Evolutionary conservation across 2,113 vertebrate genomes (phyloP), one percentile per base, ranked within the genome.

Genomic region (Malurus melanocephalus): DNA sequence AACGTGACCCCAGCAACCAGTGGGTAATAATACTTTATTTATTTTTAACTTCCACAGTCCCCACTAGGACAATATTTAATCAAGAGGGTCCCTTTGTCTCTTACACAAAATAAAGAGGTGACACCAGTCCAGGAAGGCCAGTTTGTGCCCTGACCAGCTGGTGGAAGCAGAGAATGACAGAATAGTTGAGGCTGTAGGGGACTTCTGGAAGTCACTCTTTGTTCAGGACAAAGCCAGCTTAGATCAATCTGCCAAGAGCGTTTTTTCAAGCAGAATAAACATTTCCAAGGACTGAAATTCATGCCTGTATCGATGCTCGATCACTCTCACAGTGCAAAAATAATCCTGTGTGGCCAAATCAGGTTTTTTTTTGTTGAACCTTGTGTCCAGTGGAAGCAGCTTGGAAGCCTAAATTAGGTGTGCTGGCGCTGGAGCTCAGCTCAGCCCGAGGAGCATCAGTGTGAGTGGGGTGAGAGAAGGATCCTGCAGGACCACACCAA

Each of bases 1-100:
- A 68, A 2, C 0, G 0, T 13, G 15, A 78, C 2, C 10, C 20
- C 24, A 9, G 26, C 23, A 45, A 49, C 53, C 21, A 43, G 15
- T 18, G 40, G 3, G 12, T 16, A 52, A 38, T 38, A 38, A 38
- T 38, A 38, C 38, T 38, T 38, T 38, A 38, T 38, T 38, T 38
- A 38, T 38, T 38, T 38, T 38, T 38, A 38, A 56, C 22, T 62
- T 57, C 6, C 52, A 71, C 28, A 27, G 24, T 32, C 13, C 5
- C 9, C 13, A 75, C 9, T 4, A 40, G 14, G 26, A 16, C 0
- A 0, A 2, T 52, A 30, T 33, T 78, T 77, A 52, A 64, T 67
- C 28, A 52, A 65, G 73, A 43, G 13, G 5, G 20, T 61, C 15
- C 7, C 8, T 67, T 67, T 51, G 21, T 69, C 68, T 66, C 28